Percentiles rank a stretch among this genome's conserved stretches.
phyloP scores from a whole-genome alignment of 2,113 vertebrate species.

The Cinclus mexicanus region DNA sequence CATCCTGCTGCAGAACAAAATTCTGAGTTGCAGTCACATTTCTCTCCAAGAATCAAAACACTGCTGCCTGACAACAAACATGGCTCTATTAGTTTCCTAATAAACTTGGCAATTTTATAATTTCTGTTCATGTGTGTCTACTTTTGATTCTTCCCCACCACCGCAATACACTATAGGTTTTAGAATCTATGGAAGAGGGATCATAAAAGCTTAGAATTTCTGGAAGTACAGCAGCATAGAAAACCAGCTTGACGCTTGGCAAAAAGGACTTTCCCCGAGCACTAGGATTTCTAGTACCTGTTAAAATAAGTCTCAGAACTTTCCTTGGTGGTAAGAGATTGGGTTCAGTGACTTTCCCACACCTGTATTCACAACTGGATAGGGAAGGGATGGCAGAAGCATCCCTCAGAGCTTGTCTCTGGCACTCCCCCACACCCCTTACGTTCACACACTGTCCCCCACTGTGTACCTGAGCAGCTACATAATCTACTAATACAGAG shows the following conservation, averaged over 20 bases:
- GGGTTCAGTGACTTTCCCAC: background rate
- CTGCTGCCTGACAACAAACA: background rate
- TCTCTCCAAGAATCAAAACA: background rate
- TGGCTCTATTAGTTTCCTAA: background rate
- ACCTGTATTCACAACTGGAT: background rate
- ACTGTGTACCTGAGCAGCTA: background rate
- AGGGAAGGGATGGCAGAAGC: background rate
- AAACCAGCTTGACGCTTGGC: background rate
- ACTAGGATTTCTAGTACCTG: background rate
- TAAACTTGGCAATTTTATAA: background rate
- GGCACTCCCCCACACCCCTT: too few species aligned
- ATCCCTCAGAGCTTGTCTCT: background rate
- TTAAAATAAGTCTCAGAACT: background rate
- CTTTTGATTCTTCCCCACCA: background rate
- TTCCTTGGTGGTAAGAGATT: background rate
- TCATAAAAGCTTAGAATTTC: background rate
- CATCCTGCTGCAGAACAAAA: background rate
- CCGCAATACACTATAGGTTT: background rate
- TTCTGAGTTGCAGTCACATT: background rate
- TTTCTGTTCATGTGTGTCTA: background rate
- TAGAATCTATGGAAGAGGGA: background rate
- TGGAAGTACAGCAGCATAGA: background rate
- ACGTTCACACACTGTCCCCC: background rate
- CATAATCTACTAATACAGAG: background rate
- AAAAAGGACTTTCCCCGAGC: fast-evolving